Evolutionary conservation across 1,140 invertebrate genomes (phyloP).

Genomic region (Drosophila bifasciata): DNA sequence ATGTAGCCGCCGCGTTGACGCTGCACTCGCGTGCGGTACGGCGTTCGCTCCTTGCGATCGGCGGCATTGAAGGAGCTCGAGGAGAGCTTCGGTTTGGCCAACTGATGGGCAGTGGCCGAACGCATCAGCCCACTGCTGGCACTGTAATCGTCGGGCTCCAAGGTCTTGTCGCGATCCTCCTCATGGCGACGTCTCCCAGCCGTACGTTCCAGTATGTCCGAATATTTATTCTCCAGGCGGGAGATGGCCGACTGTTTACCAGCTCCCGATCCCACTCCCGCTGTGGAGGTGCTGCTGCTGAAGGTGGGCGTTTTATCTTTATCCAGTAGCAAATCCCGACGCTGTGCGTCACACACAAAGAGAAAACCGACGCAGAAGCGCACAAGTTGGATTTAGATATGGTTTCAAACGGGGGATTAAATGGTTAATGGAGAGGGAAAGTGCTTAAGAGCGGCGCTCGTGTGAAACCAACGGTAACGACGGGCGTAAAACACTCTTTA

Average conservation of each 20-base stretch:
- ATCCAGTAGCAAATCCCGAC: constrained; percentile 62
- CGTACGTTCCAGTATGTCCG: constrained; percentile 88
- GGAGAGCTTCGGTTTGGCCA: constrained; percentile 85
- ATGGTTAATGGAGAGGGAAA: constrained; percentile 65
- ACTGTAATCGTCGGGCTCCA: constrained; percentile 86
- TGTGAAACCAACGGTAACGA: constrained; percentile 74
- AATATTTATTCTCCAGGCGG: constrained; percentile 90
- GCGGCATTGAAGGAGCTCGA: constrained; percentile 72
- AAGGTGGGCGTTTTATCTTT: constrained; percentile 79
- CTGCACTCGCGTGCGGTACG: constrained; percentile 63
- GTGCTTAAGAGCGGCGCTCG: constrained; percentile 68
- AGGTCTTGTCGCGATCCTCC: constrained; percentile 87
- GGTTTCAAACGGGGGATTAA: constrained; percentile 29
- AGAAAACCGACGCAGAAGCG: constrained; percentile 39
- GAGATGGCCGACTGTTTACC: constrained; percentile 85
- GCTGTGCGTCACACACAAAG: constrained; percentile 54
- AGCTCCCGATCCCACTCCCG: constrained; percentile 7
- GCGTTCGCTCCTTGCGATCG: constrained; percentile 81
- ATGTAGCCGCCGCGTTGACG: constrained; percentile 60
- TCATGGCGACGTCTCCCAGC: constrained; percentile 85
- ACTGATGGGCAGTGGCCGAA: constrained; percentile 87
- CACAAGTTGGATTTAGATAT: constrained; percentile 3
- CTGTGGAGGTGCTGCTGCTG: too few relatives aligned
- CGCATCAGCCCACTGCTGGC: constrained; percentile 84
- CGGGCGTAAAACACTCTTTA: constrained; percentile 56